These are phyloP conservation scores for Zeugodacus cucurbitae DNA, from an alignment of 1,140 invertebrate species.

Conservation along the genomic window DNA sequence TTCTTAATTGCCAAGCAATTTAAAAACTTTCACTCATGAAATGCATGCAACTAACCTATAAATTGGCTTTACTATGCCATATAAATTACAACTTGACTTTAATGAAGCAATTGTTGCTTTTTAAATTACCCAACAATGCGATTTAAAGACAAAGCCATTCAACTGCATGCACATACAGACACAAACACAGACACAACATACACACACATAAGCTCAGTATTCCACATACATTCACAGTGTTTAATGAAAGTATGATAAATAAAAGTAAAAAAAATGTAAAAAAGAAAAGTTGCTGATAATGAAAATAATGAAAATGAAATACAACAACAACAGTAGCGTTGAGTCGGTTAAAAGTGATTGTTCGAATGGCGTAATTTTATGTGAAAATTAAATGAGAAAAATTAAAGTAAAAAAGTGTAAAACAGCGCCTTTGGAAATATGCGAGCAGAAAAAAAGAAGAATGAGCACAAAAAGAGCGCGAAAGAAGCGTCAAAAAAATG, in stretches of 20 bases:
- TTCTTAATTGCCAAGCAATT: too few relatives aligned
- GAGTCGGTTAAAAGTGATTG: neutral
- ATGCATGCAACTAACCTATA: neutral
- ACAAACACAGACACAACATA: neutral
- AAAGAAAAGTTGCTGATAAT: neutral
- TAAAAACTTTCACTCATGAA: too few relatives aligned
- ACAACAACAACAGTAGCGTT: neutral
- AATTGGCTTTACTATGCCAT: neutral
- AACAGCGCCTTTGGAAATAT: neutral
- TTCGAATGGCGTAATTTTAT: neutral
- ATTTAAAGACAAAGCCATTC: neutral
- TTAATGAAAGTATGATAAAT: neutral
- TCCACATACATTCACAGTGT: neutral
- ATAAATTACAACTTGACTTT: neutral
- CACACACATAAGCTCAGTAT: neutral
- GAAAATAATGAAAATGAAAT: neutral
- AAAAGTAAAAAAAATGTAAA: neutral
- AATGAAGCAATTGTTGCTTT: slow-evolving; percentile 10
- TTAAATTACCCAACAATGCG: neutral
- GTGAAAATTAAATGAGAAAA: neutral
- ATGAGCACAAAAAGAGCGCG: too few relatives aligned
- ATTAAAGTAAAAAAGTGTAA: neutral
- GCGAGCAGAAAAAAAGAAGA: neutral
- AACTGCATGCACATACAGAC: neutral
- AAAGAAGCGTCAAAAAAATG: neutral